A percentile compares a stretch with the other conserved stretches of the same genome.
phyloP scores from a whole-genome alignment of 2,888 invertebrate genomes.

The Drosophila hamatofila region DNA sequence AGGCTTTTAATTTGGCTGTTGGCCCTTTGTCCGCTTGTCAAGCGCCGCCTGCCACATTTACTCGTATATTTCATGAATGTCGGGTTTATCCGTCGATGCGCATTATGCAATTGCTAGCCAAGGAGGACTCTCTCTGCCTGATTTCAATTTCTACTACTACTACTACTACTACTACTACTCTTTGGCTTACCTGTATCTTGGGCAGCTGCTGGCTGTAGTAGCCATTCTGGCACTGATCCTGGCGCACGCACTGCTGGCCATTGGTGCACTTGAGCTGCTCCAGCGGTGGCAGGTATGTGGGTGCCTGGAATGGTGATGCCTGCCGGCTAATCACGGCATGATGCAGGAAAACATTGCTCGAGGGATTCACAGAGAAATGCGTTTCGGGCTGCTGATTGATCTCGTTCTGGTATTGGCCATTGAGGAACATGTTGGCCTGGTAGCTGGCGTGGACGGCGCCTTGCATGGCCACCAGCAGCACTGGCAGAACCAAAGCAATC shows the following conservation, averaged over 20 bases:
- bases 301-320: slow-evolving; percentile 82
- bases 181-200: slow-evolving; percentile 77
- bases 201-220: slow-evolving; percentile 75
- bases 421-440: slow-evolving; percentile 82
- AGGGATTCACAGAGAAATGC: slow-evolving; percentile 68
- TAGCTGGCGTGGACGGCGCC: slow-evolving; percentile 62
- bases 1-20: slow-evolving; percentile 64
- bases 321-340: slow-evolving; percentile 83
- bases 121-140: background rate
- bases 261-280: slow-evolving; percentile 78
- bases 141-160: background rate
- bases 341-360: slow-evolving; percentile 80
- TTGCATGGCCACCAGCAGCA: slow-evolving; percentile 65
- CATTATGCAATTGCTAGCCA: slow-evolving; percentile 67
- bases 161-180: too few relatives aligned
- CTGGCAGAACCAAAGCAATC: slow-evolving; percentile 54
- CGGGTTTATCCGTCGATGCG: slow-evolving; percentile 66
- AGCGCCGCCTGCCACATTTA: slow-evolving; percentile 52
- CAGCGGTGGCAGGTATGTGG: slow-evolving; percentile 81
- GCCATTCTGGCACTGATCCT: slow-evolving; percentile 78
- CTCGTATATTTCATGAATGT: slow-evolving; percentile 42
- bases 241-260: slow-evolving; percentile 83
- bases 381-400: slow-evolving; percentile 71
- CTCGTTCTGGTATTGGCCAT: slow-evolving; percentile 82
- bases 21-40: slow-evolving; percentile 55